Conservation (phyloP, 2,113 vertebrate genomes). For the Elachura formosa region DNA sequence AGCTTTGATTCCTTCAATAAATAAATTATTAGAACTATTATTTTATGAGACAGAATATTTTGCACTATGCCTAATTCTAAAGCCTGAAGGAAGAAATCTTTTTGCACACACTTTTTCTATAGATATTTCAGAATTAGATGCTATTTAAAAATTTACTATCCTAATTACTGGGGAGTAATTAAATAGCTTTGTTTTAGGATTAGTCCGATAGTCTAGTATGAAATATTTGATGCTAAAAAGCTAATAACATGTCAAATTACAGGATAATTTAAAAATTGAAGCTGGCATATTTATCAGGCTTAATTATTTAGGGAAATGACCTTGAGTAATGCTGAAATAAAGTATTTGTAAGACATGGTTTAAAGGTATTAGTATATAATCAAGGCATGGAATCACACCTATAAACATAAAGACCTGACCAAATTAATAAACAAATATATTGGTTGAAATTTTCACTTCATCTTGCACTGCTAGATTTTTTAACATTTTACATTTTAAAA, state of each 20-base stretch:
- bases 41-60: not conserved
- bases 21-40: slow-evolving; percentile 20
- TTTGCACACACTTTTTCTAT: not conserved
- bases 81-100: slow-evolving; percentile 1
- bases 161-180: not conserved
- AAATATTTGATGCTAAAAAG: not conserved
- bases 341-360: not conserved
- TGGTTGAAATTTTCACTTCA: not conserved
- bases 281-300: not conserved
- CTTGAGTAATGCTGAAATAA: not conserved
- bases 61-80: not conserved
- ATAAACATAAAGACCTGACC: not conserved
- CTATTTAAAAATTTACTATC: slow-evolving; percentile 41
- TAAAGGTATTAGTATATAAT: not conserved
- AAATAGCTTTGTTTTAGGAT: not conserved
- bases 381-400: not conserved
- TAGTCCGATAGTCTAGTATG: not conserved
- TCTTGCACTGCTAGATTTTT: not conserved
- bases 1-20: not conserved
- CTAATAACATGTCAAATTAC: not conserved
- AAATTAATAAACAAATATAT: not conserved
- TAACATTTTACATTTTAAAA: not conserved
- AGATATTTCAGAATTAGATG: slow-evolving; percentile 20
- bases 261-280: not conserved
- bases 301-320: not conserved